phyloP scores from a whole-genome alignment of 2,113 vertebrate genomes.

The Mesocricetus auratus region DNA sequence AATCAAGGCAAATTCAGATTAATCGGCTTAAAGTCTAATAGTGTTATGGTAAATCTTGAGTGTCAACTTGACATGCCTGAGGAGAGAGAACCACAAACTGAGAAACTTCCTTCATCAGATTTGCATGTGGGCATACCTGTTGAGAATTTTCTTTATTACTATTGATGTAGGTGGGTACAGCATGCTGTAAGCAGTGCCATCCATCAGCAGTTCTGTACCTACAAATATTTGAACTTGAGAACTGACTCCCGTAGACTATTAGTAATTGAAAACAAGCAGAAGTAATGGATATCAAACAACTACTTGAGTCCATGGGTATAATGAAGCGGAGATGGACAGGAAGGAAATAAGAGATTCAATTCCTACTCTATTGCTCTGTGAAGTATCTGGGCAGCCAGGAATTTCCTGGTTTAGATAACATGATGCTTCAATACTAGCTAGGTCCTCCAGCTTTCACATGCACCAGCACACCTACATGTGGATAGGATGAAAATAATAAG shows the following conservation, averaged over 20 bases:
- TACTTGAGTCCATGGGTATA: conserved; percentile 20
- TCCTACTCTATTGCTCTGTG: conserved; percentile 54
- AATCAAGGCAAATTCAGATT: not conserved
- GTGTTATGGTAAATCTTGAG: not conserved
- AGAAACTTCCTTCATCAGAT: not conserved
- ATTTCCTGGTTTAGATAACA: conserved; percentile 69
- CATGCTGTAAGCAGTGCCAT: not conserved
- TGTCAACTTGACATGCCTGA: not conserved
- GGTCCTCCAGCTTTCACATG: not conserved
- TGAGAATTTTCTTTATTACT: not conserved
- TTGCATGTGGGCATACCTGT: not conserved
- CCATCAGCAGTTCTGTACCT: not conserved
- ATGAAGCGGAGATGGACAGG: conserved; percentile 37
- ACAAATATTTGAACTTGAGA: not conserved
- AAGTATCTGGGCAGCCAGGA: conserved; percentile 65
- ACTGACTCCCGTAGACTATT: not conserved
- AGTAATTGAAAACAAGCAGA: conserved; percentile 45
- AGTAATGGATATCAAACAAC: conserved; percentile 49
- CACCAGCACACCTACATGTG: conserved; percentile 56
- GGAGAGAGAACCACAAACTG: not conserved
- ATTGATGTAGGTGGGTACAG: not conserved
- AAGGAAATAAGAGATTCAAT: conserved; percentile 66
- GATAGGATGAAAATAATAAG: conserved; percentile 32
- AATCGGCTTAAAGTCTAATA: not conserved
- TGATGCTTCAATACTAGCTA: not conserved